Evolutionary conservation across 2,888 invertebrate genomes (phyloP).

Genomic region (Macaria liturata): DNA sequence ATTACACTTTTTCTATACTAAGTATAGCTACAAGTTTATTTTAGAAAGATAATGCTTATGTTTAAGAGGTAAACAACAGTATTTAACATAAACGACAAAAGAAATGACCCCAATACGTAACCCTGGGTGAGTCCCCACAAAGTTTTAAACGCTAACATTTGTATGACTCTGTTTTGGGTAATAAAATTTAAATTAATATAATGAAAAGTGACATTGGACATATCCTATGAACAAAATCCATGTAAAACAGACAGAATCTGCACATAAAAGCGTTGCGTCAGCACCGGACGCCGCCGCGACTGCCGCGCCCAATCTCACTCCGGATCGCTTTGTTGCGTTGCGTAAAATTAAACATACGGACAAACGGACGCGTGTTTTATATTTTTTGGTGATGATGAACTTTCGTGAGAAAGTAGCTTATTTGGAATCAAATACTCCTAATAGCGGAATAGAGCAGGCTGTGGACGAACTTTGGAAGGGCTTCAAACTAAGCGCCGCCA

Average conservation of each 20-base stretch:
- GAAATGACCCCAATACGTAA: slow-evolving; percentile 5
- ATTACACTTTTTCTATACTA: too few relatives aligned
- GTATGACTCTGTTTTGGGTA: neutral
- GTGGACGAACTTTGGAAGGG: too few relatives aligned
- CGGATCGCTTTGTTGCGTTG: slow-evolving; percentile 58
- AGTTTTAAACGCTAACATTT: slow-evolving; percentile 1
- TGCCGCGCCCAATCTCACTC: slow-evolving; percentile 50
- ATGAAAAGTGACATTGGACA: slow-evolving; percentile 45
- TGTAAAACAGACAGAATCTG: slow-evolving; percentile 38
- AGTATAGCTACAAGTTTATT: too few relatives aligned
- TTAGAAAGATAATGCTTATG: too few relatives aligned
- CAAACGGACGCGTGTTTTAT: slow-evolving; percentile 35
- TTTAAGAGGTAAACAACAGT: too few relatives aligned
- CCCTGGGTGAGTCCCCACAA: slow-evolving; percentile 16
- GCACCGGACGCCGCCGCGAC: slow-evolving; percentile 58
- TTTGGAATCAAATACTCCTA: too few relatives aligned
- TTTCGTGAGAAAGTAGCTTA: too few relatives aligned
- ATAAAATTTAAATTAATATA: slow-evolving; percentile 5
- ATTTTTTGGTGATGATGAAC: too few relatives aligned
- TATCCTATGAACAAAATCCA: slow-evolving; percentile 40
- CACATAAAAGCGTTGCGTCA: slow-evolving; percentile 55
- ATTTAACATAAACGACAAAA: neutral
- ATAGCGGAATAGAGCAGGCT: too few relatives aligned
- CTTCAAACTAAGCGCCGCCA: too few relatives aligned
- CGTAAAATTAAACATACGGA: slow-evolving; percentile 41